Evolutionary conservation across 2,888 invertebrate species (phyloP), one percentile per base, ranked within the genome.

Genomic region (Oeneis ivallda): DNA sequence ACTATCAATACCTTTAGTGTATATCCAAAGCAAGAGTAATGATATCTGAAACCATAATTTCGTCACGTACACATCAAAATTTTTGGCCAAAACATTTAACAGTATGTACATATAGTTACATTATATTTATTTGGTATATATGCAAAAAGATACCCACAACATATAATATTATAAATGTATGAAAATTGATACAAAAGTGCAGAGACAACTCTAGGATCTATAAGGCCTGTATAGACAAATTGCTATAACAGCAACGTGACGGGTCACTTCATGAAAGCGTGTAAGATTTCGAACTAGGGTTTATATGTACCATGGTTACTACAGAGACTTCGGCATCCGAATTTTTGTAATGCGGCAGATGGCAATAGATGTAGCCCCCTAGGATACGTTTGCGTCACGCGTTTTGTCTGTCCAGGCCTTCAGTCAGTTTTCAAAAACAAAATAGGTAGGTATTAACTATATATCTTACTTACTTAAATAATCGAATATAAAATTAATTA

Each of bases 1-100:
- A 83, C 80, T 84, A 82, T 80, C 71, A 76, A 81, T 74, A 75
- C 76, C 76, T 61, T 72, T 68, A 57, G 66, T 70, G 65, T 68
- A 68, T 69, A 53, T 63, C 50, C 66, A 71, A 71, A 72, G 69
- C 70, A 71, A 70, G 65, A 70, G 67, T 67, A 62, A 70, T 61
- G 65, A 52, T 59, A 67, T 63, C 56, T 49, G 60, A 69, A 71
- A 69, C 67, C 71, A 69, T 67, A 62, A 64, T 64, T 49, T 65
- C 39, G 54, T 67, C 70, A 70, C 71, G 68, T 68, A 65, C 68
- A 68, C 68, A 63, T 68, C 19, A 69, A 60, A 67, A 70, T 50
- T 60, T 69, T 71, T 71, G 67, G 71, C 68, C 62, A 62, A 62
- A 57, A 65, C 57, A 65, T 62, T 62, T 65, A 49, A 59, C 54